A percentile compares a stretch with the other conserved stretches of the same genome.
phyloP scores from a whole-genome alignment of 35 echinoderm and acorn worm genomes.

The Apostichopus japonicus region DNA sequence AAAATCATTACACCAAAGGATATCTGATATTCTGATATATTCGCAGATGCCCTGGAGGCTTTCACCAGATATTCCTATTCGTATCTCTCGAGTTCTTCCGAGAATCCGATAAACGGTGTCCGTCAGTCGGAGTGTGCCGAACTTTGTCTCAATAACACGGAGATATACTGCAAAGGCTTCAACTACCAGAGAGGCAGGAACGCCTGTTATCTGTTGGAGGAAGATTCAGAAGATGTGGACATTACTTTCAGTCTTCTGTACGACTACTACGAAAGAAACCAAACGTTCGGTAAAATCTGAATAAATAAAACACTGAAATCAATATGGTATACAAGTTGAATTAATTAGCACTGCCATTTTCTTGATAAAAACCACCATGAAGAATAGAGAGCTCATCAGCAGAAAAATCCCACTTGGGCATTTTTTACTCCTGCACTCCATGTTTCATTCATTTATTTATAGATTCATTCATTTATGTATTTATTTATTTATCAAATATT shows the following conservation, averaged over 20 bases:
- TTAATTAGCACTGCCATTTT: too few relatives aligned
- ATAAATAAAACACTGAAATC: not conserved
- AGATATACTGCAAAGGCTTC: conserved; percentile 67
- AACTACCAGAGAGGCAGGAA: conserved; percentile 20
- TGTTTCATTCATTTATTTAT: too few relatives aligned
- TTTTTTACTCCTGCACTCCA: too few relatives aligned
- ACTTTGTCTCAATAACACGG: conserved; percentile 7
- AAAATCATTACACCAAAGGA: too few relatives aligned
- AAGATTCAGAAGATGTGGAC: conserved; percentile 4
- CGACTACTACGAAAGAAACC: conserved; percentile 69
- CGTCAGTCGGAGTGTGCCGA: not conserved
- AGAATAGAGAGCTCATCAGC: too few relatives aligned
- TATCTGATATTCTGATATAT: too few relatives aligned
- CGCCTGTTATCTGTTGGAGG: conserved; percentile 31
- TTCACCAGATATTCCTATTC: conserved; percentile 24
- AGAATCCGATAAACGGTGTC: not conserved
- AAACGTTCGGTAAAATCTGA: conserved; percentile 61
- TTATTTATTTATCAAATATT: too few relatives aligned
- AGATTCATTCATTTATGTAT: too few relatives aligned
- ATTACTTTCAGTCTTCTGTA: not conserved
- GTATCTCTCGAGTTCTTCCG: not conserved
- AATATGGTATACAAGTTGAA: too few relatives aligned
- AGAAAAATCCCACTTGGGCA: too few relatives aligned
- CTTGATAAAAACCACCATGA: too few relatives aligned
- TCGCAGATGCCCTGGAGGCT: not conserved